Conservation (phyloP, 2,797 vertebrate genomes). For the Pelochelys cantorii region DNA sequence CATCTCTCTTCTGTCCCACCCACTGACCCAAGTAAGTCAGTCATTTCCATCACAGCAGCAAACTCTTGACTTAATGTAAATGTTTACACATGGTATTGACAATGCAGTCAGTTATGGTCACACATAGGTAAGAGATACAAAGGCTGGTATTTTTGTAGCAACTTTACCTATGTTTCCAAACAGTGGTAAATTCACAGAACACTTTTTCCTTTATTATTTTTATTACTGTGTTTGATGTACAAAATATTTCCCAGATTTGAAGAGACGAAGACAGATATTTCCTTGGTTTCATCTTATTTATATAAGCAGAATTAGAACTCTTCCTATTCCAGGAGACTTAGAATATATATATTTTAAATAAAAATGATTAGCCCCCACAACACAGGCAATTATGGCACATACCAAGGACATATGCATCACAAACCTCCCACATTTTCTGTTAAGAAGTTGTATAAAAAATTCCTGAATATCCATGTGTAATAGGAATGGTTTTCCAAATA, state of each 20-base stretch:
- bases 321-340: slow-evolving; percentile 37
- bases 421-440: background rate
- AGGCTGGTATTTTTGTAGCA: slow-evolving; percentile 29
- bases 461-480: background rate
- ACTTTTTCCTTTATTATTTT: rapidly evolving
- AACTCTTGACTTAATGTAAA: slow-evolving; percentile 75
- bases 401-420: background rate
- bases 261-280: background rate
- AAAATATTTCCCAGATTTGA: slow-evolving; percentile 3
- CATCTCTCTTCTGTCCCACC: slow-evolving; percentile 89
- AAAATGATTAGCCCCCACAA: slow-evolving; percentile 62
- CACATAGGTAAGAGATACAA: slow-evolving; percentile 50
- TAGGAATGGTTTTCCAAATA: slow-evolving; percentile 32
- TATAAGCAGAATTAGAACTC: background rate
- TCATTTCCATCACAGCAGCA: slow-evolving; percentile 83
- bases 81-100: slow-evolving; percentile 64
- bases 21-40: slow-evolving; percentile 81
- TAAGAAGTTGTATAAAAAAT: slow-evolving; percentile 36
- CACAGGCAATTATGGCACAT: slow-evolving; percentile 36
- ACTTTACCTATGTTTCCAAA: slow-evolving; percentile 23
- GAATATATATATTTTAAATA: background rate
- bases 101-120: slow-evolving; percentile 51
- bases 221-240: background rate
- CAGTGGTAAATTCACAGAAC: background rate
- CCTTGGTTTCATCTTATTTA: background rate